Base-by-base conservation (phyloP, 1,140 invertebrate genomes). In the Zelostemma sp. region DNA sequence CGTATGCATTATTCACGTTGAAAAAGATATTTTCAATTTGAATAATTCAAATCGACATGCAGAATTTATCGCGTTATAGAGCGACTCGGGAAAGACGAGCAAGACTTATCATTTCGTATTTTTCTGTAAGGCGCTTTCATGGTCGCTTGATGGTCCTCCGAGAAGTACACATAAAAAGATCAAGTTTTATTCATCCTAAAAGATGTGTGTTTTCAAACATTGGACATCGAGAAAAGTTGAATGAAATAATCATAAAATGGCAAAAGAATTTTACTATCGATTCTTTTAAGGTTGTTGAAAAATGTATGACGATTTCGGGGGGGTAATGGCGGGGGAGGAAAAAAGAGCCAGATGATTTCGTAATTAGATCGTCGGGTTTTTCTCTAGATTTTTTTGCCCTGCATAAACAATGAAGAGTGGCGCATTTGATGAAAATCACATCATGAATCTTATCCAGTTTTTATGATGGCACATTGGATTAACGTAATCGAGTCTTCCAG, bases 61-160 rank as follows among this genome's bases (percentile, higher is more conserved):
- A 57, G 47, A 61, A 68, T 68, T 68, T 61, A 68, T 68, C 51
- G 55, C 59, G 41, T 50, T 68, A 19, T 58, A 33, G 45, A 51
- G 48, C 57, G 51, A 57, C 56, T 67, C 41, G 56, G 55, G 57
- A 47, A 68, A 57, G 31, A 51, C 48, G 57, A 48, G 51, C 49
- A 50, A 55, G 63, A 60, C 63, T 60, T 67, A 61, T 68, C 64
- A 57, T 68, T 68, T 68, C 58, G 58, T 68, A 68, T 61, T 51
- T 61, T 61, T 51, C 58, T 56, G 48, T 61, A 62, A 68, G 59
- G 41, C 54, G 58, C 65, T 68, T 68, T 68, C 49, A 58, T 68
- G 65, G 65, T 68, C 58, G 54, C 45, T 68, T 68, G 58, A 58
- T 58, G 49, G 58, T 68, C 58, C 54, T 67, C 61, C 61, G 54